Evolutionary conservation across 2,888 invertebrate species (phyloP).

Genomic region (Sminthurides aquaticus): DNA sequence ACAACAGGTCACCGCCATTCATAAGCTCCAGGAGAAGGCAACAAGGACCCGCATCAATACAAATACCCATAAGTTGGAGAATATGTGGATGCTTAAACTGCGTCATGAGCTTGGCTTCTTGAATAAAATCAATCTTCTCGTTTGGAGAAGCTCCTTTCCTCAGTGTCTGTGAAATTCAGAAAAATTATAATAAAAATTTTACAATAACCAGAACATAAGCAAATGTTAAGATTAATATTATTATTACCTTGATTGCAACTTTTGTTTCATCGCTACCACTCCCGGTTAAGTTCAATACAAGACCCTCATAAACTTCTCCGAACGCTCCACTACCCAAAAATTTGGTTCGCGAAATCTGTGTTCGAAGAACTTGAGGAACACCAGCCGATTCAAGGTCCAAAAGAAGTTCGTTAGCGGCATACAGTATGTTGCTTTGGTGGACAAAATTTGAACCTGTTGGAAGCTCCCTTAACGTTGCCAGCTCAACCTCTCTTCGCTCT

Average conservation of each 20-base stretch:
- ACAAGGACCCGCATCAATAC: constrained; percentile 85
- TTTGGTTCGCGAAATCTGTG: constrained; percentile 76
- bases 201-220: not conserved
- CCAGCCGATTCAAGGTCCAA: constrained; percentile 69
- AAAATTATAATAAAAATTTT: not conserved
- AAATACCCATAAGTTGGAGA: constrained; percentile 83
- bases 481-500: constrained; percentile 51
- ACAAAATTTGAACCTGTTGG: constrained; percentile 65
- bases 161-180: constrained; percentile 61
- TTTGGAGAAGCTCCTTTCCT: constrained; percentile 83
- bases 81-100: constrained; percentile 97
- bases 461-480: constrained; percentile 76
- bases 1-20: constrained; percentile 92
- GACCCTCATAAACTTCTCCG: constrained; percentile 92
- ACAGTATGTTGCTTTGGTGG: constrained; percentile 76
- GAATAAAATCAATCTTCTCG: constrained; percentile 86
- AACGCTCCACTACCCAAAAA: constrained; percentile 94
- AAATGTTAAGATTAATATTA: not conserved
- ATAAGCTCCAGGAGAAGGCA: constrained; percentile 94
- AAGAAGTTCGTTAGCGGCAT: constrained; percentile 53
- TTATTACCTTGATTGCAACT: constrained; percentile 79
- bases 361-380: constrained; percentile 75
- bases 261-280: constrained; percentile 54
- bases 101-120: constrained; percentile 94
- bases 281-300: constrained; percentile 61